Evolutionary conservation across 2,888 invertebrate species (phyloP), one percentile per base, ranked within the genome.

Genomic region (Dermolepida albohirtum): DNA sequence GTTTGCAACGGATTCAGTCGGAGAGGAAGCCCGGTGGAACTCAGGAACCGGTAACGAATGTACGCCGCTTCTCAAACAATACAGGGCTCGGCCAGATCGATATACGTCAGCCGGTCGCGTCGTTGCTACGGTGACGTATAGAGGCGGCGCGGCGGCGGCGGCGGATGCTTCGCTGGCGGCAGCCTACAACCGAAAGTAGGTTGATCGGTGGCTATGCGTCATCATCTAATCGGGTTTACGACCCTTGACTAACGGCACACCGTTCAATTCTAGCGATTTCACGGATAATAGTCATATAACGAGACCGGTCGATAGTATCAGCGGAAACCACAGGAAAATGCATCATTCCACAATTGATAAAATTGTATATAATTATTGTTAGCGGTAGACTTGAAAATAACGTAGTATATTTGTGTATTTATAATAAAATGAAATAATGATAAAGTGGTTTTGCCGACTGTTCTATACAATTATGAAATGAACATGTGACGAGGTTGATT

Each of bases 141-240:
- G 44, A 49, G 59, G 59, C 59, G 59, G 59, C 59, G 17, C 49
- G 59, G 34, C 34, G 10, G 14, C 47, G 59, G 59, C 59, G 59
- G 59, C 34, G 29, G 34, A 59, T 29, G 34, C 39, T 49, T 7
- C 27, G 29, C 16, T 17, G 59, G 47, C 59, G 59, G 47, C 47
- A 39, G 34, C 44, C 27, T 59, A 44, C 59, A 59, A 39, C 34
- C 47, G 47, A 62, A 62, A 62, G 49, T 62, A 62, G 47, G 59
- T 62, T 62, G 59, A 62, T 39, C 59, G 16, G 39, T 47, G 49
- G 17, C 59, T 34, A 62, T 62, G 59, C 59, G 59, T 62, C 59
- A 62, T 62, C 29, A 16, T 62, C 59, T 62, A 62, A 62, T 62
- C 47, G 59, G 59, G 59, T 62, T 62, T 62, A 62, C 59, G 59